phyloP scores from a whole-genome alignment of 1,140 invertebrate genomes.

The Brachionus angularis region DNA sequence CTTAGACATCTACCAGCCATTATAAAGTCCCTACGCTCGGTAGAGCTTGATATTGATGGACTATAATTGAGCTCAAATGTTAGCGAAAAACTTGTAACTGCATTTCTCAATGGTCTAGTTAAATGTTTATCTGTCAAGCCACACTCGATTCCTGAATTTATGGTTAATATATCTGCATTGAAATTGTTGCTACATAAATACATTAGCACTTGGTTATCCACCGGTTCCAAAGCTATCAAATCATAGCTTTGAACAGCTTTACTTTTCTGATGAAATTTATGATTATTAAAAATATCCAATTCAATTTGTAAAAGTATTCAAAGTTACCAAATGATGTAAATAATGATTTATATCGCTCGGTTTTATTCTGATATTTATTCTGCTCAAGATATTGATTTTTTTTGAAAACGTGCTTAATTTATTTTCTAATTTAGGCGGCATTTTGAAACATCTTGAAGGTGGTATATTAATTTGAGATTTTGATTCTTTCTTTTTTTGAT shows the following conservation, averaged over 20 bases:
- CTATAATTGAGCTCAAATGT: slow-evolving; percentile 26
- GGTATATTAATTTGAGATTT: neutral
- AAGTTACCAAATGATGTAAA: slow-evolving; percentile 38
- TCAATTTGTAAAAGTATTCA: neutral
- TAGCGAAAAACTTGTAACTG: slow-evolving; percentile 1
- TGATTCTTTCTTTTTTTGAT: slow-evolving; percentile 19
- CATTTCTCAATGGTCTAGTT: slow-evolving; percentile 36
- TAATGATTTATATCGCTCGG: slow-evolving; percentile 25
- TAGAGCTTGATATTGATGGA: slow-evolving; percentile 30
- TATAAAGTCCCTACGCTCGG: slow-evolving; percentile 38
- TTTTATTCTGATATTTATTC: slow-evolving; percentile 42
- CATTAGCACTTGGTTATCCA: slow-evolving; percentile 25
- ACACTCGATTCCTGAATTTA: slow-evolving; percentile 38
- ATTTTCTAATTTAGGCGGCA: neutral
- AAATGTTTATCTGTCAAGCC: slow-evolving; percentile 42
- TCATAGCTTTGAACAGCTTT: slow-evolving; percentile 23
- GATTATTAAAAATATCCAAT: neutral
- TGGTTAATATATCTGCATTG: slow-evolving; percentile 34
- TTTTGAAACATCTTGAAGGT: neutral
- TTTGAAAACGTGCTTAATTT: neutral
- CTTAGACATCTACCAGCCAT: slow-evolving; percentile 30
- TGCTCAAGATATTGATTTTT: slow-evolving; percentile 11
- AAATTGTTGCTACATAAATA: slow-evolving; percentile 40
- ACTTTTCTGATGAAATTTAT: slow-evolving; percentile 31
- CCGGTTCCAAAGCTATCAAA: slow-evolving; percentile 28